Conservation (phyloP, 2,888 invertebrate species). For the Yponomeuta plumbellus region DNA sequence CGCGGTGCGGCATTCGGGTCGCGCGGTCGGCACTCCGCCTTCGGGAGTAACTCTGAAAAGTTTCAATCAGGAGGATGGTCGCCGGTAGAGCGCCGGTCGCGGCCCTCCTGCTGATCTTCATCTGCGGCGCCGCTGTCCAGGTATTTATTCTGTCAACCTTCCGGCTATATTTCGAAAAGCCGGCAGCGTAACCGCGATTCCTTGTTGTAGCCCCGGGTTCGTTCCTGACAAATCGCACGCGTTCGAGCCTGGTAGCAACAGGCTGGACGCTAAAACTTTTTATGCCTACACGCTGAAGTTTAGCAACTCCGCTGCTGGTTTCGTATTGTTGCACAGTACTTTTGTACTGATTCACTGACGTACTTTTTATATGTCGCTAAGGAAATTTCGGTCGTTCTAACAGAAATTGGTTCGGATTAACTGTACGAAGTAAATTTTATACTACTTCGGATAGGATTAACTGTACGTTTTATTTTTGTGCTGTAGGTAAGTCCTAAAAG, state of each 20-base stretch:
- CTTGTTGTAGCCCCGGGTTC: constrained; percentile 16
- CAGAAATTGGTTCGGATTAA: too few relatives aligned
- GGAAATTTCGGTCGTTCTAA: too few relatives aligned
- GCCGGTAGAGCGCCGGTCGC: constrained; percentile 39
- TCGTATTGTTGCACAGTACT: too few relatives aligned
- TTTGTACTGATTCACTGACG: too few relatives aligned
- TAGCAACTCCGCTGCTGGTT: too few relatives aligned
- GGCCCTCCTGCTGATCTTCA: constrained; percentile 47
- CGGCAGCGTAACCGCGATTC: too few relatives aligned
- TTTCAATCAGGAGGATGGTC: constrained; percentile 46
- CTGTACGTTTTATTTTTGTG: too few relatives aligned
- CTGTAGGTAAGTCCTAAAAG: too few relatives aligned
- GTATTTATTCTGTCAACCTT: constrained; percentile 28
- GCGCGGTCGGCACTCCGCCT: constrained; percentile 57
- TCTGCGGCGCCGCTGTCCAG: constrained; percentile 30
- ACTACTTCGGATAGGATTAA: too few relatives aligned
- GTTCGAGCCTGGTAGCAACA: not conserved
- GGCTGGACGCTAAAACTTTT: constrained; percentile 6
- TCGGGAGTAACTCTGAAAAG: constrained; percentile 16
- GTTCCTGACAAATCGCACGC: constrained; percentile 1
- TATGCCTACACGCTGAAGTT: too few relatives aligned
- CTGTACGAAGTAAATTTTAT: too few relatives aligned
- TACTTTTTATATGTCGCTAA: too few relatives aligned
- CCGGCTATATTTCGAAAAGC: constrained; percentile 33
- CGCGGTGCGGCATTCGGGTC: constrained; percentile 57